These are phyloP conservation scores for Mola mola DNA, from an alignment of 2,113 vertebrate species.

Conservation along the genomic window DNA sequence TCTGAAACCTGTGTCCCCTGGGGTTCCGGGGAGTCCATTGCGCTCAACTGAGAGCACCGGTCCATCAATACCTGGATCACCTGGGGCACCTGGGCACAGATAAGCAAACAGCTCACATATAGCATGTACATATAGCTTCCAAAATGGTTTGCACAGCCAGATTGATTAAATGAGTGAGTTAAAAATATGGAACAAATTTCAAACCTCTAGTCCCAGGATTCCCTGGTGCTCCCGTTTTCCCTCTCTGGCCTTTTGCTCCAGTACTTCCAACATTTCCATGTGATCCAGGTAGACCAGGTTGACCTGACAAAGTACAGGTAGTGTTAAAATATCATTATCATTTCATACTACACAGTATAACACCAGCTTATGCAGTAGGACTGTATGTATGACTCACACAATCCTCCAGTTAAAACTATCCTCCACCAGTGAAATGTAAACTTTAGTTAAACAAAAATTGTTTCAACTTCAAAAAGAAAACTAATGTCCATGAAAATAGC, in stretches of 20 bases:
- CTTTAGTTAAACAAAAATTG: background rate
- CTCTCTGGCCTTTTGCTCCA: conserved; percentile 61
- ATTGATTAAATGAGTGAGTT: background rate
- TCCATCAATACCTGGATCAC: conserved; percentile 58
- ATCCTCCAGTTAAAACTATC: no score
- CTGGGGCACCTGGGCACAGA: conserved; percentile 53
- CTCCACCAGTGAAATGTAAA: no score
- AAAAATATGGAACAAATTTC: conserved; percentile 4
- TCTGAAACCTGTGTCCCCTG: conserved; percentile 64
- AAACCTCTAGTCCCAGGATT: conserved; percentile 59
- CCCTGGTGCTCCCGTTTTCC: conserved; percentile 50
- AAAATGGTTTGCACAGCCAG: background rate
- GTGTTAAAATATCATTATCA: background rate
- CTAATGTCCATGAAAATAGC: no score
- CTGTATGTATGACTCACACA: no score
- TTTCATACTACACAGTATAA: background rate
- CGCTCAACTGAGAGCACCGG: conserved; percentile 12
- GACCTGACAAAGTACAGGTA: conserved; percentile 48
- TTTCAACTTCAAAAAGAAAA: background rate
- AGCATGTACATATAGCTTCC: background rate
- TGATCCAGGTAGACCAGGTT: conserved; percentile 38
- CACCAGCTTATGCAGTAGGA: no score
- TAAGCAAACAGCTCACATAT: background rate
- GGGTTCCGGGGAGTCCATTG: conserved; percentile 48
- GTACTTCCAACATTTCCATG: conserved; percentile 58